Conservation (phyloP, 2,888 invertebrate species). For the Caenorhabditis sp. region DNA sequence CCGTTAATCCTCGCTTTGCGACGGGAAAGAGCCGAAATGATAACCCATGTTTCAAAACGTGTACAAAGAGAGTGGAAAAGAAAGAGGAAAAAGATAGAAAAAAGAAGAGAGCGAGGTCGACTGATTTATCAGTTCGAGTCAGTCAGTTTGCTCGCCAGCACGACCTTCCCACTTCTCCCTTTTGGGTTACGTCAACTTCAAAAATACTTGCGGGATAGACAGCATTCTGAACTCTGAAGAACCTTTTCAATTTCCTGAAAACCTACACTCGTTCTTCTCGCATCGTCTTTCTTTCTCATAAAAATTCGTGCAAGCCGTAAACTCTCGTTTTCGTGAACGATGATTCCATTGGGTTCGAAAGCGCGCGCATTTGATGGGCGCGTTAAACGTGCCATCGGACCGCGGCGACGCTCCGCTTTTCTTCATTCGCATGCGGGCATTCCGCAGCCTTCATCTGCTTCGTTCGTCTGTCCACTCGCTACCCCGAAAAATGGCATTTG, state of each 20-base stretch:
- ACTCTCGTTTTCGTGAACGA: background rate
- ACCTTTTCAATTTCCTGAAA: background rate
- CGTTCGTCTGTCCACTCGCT: conserved; percentile 7
- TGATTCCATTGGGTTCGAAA: conserved; percentile 5
- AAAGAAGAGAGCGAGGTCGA: background rate
- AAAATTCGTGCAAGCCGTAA: conserved; percentile 8
- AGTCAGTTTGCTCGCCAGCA: background rate
- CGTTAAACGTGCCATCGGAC: conserved; percentile 14
- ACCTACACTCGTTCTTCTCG: background rate
- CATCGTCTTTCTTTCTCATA: background rate
- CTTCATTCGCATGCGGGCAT: conserved; percentile 5
- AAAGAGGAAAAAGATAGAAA: conserved; percentile 1
- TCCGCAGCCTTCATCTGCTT: conserved; percentile 5
- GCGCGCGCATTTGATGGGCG: conserved; percentile 6
- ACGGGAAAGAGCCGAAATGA: conserved; percentile 21
- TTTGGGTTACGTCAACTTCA: too few species aligned
- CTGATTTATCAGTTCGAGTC: conserved; percentile 33
- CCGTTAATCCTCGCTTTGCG: conserved; percentile 20
- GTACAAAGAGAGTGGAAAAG: conserved; percentile 10
- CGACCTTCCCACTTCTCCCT: too few species aligned
- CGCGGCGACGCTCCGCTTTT: conserved; percentile 5
- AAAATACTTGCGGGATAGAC: too few species aligned
- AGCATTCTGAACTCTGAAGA: too few species aligned
- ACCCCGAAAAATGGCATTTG: conserved; percentile 53
- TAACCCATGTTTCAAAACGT: conserved; percentile 44